These are phyloP conservation scores for Cacoxenus indagator DNA, from an alignment of 2,888 invertebrate genomes.

Conservation along the genomic window DNA sequence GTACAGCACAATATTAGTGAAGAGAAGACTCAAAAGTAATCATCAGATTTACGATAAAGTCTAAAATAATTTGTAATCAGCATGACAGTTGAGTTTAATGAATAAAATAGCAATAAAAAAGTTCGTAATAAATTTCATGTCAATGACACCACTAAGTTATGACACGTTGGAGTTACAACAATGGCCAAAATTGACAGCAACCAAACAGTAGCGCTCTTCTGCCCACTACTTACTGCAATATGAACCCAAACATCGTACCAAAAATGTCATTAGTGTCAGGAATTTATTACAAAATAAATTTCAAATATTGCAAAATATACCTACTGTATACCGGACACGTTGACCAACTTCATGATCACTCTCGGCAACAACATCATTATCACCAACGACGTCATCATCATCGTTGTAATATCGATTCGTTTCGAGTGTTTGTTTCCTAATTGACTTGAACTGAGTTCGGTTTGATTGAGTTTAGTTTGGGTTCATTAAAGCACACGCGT, in stretches of 20 bases:
- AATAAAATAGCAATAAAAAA: not conserved
- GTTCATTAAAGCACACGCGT: constrained; percentile 51
- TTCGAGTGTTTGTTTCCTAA: not conserved
- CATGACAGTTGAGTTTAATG: no score
- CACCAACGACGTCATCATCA: not conserved
- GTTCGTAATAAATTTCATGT: not conserved
- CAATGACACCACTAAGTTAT: not conserved
- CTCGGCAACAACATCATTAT: not conserved
- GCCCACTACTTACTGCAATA: not conserved
- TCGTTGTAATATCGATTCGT: not conserved
- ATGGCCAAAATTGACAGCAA: not conserved
- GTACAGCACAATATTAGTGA: no score
- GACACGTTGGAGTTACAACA: not conserved
- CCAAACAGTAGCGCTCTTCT: not conserved
- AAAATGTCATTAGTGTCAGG: not conserved
- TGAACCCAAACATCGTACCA: not conserved
- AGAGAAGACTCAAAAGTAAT: no score
- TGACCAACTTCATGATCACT: not conserved
- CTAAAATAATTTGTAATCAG: no score
- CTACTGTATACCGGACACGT: not conserved
- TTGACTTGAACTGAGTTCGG: not conserved
- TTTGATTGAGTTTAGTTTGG: constrained; percentile 28
- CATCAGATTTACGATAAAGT: no score
- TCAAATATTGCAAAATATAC: not conserved
- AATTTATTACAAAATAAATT: not conserved